Conservation (phyloP, 2,888 invertebrate species). For the Steinernema hermaphroditum region DNA sequence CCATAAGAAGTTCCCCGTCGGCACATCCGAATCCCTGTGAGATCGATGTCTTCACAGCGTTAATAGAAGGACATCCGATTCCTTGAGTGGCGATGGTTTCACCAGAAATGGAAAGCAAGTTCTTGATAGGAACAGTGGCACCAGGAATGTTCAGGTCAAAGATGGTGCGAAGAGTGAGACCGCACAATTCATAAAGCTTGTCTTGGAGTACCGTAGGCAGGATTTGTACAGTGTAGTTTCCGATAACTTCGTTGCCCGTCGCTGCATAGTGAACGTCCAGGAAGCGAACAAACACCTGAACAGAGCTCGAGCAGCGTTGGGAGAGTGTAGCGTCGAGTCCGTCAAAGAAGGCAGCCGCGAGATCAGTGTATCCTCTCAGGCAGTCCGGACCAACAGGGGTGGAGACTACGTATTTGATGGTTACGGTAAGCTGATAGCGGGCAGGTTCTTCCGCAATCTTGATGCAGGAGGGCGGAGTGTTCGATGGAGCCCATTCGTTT, state of each 20-base stretch:
- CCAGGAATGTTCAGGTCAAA: conserved; percentile 91
- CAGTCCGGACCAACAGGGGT: conserved; percentile 59
- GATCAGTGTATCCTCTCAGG: conserved; percentile 58
- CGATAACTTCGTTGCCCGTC: conserved; percentile 67
- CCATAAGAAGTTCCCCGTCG: conserved; percentile 81
- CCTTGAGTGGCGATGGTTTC: conserved; percentile 55
- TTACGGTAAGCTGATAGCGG: conserved; percentile 63
- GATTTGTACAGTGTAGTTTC: conserved; percentile 85
- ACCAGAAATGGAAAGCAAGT: conserved; percentile 52
- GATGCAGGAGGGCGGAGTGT: conserved; percentile 89
- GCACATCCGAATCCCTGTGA: conserved; percentile 88
- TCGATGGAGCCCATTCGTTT: conserved; percentile 73
- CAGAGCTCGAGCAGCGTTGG: conserved; percentile 89
- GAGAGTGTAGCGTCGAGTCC: conserved; percentile 80
- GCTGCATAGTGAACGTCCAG: conserved; percentile 74
- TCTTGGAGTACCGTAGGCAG: conserved; percentile 85
- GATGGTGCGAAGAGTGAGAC: conserved; percentile 86
- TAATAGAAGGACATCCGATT: conserved; percentile 76
- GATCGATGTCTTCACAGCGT: conserved; percentile 82
- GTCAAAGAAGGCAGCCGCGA: conserved; percentile 60
- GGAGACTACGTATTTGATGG: conserved; percentile 56
- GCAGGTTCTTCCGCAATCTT: conserved; percentile 74
- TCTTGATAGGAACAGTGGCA: conserved; percentile 68
- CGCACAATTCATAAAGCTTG: conserved; percentile 89
- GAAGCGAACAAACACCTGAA: conserved; percentile 89